Evolutionary conservation across 2,888 invertebrate genomes (phyloP).

Genomic region (Ennomos erosarius): DNA sequence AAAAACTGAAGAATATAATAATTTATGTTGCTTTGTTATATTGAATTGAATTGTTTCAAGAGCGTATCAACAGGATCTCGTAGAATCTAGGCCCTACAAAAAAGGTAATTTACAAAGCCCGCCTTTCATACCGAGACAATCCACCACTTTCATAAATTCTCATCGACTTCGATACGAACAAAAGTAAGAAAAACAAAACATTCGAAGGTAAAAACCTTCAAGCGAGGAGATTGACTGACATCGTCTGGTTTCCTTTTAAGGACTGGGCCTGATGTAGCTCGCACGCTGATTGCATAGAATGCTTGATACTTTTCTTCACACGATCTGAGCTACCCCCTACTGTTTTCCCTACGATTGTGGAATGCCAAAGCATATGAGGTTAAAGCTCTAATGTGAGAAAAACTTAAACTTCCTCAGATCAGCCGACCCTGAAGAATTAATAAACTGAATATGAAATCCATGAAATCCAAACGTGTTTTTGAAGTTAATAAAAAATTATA

Average conservation of each 20-base stretch:
- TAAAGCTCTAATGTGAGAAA: conserved; percentile 27
- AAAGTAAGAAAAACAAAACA: conserved; percentile 21
- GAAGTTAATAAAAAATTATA: too few relatives aligned
- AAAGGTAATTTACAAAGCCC: conserved; percentile 9
- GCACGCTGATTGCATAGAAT: conserved; percentile 37
- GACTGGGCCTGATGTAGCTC: conserved; percentile 29
- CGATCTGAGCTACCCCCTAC: conserved; percentile 34
- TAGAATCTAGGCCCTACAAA: conserved; percentile 1
- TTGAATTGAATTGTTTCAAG: not conserved
- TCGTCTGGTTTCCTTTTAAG: conserved; percentile 34
- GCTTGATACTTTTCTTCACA: conserved; percentile 34
- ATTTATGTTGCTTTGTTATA: conserved; percentile 2
- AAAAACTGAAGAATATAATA: not conserved
- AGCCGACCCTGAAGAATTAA: conserved; percentile 6
- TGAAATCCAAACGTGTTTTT: too few relatives aligned
- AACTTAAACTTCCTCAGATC: conserved; percentile 21
- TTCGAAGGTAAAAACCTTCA: conserved; percentile 26
- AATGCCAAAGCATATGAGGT: conserved; percentile 19
- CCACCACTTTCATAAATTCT: conserved; percentile 25
- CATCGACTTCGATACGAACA: conserved; percentile 14
- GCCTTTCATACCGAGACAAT: conserved; percentile 16
- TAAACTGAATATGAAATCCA: too few relatives aligned
- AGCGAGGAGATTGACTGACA: conserved; percentile 26
- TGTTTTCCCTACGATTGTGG: conserved; percentile 28
- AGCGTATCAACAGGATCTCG: conserved; percentile 9